Evolutionary conservation across 2,888 invertebrate species (phyloP).

Genomic region (Rapana venosa): DNA sequence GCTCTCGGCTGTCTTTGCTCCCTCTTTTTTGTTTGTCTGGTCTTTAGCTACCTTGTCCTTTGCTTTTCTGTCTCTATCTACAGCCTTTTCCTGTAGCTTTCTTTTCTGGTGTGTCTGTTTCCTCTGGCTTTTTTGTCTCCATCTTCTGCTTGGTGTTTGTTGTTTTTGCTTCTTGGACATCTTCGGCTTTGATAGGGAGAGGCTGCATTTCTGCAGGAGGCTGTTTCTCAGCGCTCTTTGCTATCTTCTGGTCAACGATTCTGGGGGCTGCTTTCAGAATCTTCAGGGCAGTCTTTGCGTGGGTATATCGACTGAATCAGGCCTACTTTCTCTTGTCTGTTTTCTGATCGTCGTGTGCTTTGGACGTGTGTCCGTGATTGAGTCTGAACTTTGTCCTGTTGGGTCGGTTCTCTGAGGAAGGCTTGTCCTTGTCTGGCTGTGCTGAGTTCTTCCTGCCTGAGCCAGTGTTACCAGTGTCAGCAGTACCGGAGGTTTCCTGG

Average conservation of each 20-base stretch:
- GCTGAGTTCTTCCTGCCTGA: neutral
- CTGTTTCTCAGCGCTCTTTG: neutral
- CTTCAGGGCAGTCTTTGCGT: neutral
- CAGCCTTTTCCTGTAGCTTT: neutral
- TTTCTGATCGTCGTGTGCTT: neutral
- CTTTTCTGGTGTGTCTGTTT: neutral
- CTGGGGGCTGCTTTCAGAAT: neutral
- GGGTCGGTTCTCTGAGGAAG: too few relatives aligned
- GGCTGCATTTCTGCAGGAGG: neutral
- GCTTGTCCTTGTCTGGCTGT: too few relatives aligned
- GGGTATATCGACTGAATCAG: conserved; percentile 27
- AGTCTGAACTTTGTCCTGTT: too few relatives aligned
- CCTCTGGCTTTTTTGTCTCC: neutral
- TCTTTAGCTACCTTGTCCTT: neutral
- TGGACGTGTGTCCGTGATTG: neutral
- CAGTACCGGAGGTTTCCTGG: neutral
- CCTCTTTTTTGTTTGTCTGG: neutral
- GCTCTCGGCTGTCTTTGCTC: neutral
- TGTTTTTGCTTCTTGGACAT: neutral
- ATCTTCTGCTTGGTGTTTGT: neutral
- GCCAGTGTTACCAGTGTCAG: neutral
- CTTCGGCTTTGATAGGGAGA: neutral
- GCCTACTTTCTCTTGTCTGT: neutral
- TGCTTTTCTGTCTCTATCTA: neutral
- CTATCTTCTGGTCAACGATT: neutral